Base-by-base conservation (phyloP, 2,797 vertebrate species). In the Amazonetta brasiliensis region DNA sequence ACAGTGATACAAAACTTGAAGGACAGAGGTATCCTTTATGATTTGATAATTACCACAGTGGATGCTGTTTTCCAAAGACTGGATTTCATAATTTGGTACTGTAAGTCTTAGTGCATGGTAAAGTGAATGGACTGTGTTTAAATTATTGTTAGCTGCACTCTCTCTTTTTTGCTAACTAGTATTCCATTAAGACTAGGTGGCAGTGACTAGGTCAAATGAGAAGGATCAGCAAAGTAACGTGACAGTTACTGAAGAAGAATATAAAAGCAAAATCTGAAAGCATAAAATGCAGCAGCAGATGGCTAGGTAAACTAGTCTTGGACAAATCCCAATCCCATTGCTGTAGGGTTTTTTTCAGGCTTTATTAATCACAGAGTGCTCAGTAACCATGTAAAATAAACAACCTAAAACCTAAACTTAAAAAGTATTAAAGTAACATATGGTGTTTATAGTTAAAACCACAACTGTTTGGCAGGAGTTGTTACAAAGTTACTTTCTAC, bases 21-120 rank as follows among this genome's bases (percentile, higher is more conserved):
- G 35, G 86, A 54, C 52, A 71, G 9, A 93, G 60, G 37, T 25
- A 72, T 8, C 31, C 18, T 77, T 91, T 93, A 75, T 41, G 55
- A 39, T 63, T 89, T 84, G 52, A 52, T 96, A 78, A 92, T 94
- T 88, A 74, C 46, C 78, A 43, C 63, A 46, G 31, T 74, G 79
- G 68, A 56, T 58, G n/a, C 44, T 87, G 14, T 78, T 94, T 95
- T 84, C 78, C 55, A 63, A 0, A 86, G 71, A 91, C 54, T 74
- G 59, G 9, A 48, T 88, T 92, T 78, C 12, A 7, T 89, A 52
- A 75, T 77, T 87, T 90, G 58, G 59, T 72, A 16, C 66, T 69
- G 9, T 35, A 78, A 74, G 33, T 87, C 56, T 92, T 93, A 66
- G 59, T 86, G 60, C 58, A 6, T 63, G 73, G 74, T 16, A 17